Evolutionary conservation across 2,888 invertebrate genomes (phyloP), one percentile per base, ranked within the genome.

Genomic region (Theodoxus fluviatilis): DNA sequence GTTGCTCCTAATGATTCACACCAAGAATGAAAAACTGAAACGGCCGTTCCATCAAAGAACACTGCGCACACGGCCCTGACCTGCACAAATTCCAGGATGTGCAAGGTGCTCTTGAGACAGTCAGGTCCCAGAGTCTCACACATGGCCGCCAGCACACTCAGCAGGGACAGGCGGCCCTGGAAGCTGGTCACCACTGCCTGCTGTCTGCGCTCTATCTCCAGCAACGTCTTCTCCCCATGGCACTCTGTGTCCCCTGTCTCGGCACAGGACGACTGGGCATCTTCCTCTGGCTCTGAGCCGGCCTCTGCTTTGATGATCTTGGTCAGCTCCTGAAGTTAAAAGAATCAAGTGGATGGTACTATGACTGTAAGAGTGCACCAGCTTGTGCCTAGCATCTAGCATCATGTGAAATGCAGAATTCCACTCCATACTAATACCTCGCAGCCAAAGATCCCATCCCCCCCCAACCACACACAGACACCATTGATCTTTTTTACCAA

Each of bases 51-150:
- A n/a, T n/a, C n/a, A n/a, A n/a, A n/a, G n/a, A n/a, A n/a, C n/a
- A n/a, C n/a, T 28, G n/a, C 18, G 22, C 37, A 33, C 3, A 1
- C 9, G 25, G 25, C 28, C 15, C 55, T 55, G 69, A 85, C 85
- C 82, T 83, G 80, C 0, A 82, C 81, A 78, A 86, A 85, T 9
- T 78, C 71, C 4, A 86, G 75, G 18, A 84, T 81, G 49, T 84
- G 83, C 33, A 75, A 61, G 18, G 81, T 77, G 70, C 74, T 81
- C 52, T 75, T 77, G 40, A 85, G 74, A 73, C 84, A 84, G 2
- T 75, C 73, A 6, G 79, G 80, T 37, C 83, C 84, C 18, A 83
- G 74, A 18, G 73, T 74, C 64, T 86, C 85, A 72, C 81, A 83
- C 52, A 85, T 73, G 1, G 77, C 68, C 1, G 82, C 82, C 59